Base-by-base conservation (phyloP, 2,888 invertebrate species). In the Uropetala carovei region DNA sequence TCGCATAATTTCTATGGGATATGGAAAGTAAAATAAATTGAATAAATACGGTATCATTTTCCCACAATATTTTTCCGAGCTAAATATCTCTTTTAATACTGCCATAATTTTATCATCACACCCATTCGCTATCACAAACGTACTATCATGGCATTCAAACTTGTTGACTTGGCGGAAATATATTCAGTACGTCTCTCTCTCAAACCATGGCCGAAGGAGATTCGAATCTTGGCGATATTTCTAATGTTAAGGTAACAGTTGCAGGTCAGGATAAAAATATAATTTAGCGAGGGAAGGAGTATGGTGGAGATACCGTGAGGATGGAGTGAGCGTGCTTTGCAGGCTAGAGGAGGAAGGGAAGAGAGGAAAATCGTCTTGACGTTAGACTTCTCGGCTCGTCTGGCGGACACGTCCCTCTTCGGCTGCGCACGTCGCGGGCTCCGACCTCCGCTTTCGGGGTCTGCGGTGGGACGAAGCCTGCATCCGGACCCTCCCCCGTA, bases 181-280 rank as follows among this genome's bases (percentile, higher is more conserved):
- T 27, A 27, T 27, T 27, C 4, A 68, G 22, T 68, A 18, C 68
- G 9, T 68, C n/a, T 64, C 68, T 22, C n/a, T 18, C 13, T 68
- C n/a, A n/a, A 68, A 5, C 43, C 43, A 43, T 5, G 3, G n/a
- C 10, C 5, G 68, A 68, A 68, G 64, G 5, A 18, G 14, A 16
- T 0, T 0, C 64, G 14, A 0, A 10, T 64, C n/a, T 64, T n/a
- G 64, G 75, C 4, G 75, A 75, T 27, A 22, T 75, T 75, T 75
- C 75, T 75, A 75, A 75, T 75, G 10, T 75, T 22, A 22, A 75
- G 75, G 27, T 75, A 75, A 27, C 75, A 75, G 75, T 75, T 75
- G 22, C 22, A 27, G 75, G 75, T 75, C 75, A 75, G 22, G 22
- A 14, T 43, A 75, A 27, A 27, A 68, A 68, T 68, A 22, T 68